Base-by-base conservation (phyloP, 2,113 vertebrate species). In the Urocitellus parryii region DNA sequence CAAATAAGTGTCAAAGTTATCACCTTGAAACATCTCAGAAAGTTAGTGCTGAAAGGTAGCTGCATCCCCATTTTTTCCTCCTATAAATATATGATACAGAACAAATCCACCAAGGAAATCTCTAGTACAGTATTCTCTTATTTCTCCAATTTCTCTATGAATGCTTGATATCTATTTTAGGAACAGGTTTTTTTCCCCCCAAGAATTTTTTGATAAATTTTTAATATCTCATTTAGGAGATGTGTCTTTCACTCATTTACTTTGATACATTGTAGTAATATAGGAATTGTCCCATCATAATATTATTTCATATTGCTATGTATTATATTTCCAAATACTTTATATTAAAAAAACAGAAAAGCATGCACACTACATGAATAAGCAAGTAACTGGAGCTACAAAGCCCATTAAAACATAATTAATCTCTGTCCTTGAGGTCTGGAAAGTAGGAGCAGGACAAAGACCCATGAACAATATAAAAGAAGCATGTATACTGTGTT, bases 361-460 rank as follows among this genome's bases (percentile, higher is more conserved):
- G 6, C 16, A 87, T 74, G 42, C 32, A 76, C 9, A 45, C 16
- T 80, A 84, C 17, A 48, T 77, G 56, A 78, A 84, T 22, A 13
- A 73, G 79, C 81, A 90, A 73, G 58, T 88, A 92, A 32, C n/a
- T 83, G 12, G 39, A 72, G 42, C 39, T 80, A 68, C 42, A 91
- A 78, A 88, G 27, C 4, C 27, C 45, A 85, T 58, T 90, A 63
- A 91, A 76, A 76, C 29, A 77, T 77, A 34, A 97, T 85, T 85
- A 77, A 92, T 90, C 92, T 93, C 12, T 81, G 24, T 92, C 58
- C 63, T 96, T 94, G 78, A 81, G 17, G 8, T 80, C 39, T 84
- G 67, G 77, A 85, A 91, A 85, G 48, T 83, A 96, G 25, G 8
- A 89, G 70, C 34, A 76, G 51, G 48, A 27, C 78, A 74, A 80